A percentile compares a stretch with the other conserved stretches of the same genome.
phyloP scores from a whole-genome alignment of 2,888 invertebrate genomes.

The Luperina testacea region DNA sequence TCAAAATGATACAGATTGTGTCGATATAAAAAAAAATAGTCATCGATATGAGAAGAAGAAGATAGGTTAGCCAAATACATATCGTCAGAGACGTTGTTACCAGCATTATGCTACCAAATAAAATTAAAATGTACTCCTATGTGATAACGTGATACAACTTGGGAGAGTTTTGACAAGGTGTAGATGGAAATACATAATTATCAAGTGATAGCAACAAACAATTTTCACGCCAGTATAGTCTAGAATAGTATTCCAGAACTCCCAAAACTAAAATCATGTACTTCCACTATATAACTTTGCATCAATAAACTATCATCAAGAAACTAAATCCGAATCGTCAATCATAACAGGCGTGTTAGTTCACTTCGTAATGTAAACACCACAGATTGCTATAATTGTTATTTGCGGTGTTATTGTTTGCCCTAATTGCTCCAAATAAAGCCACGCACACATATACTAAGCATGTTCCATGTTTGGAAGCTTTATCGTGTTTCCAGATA shows the following conservation, averaged over 20 bases:
- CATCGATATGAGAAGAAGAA: no score
- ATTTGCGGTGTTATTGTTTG: constrained; percentile 13
- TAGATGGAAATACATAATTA: neutral
- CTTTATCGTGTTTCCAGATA: constrained; percentile 12
- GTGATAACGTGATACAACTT: neutral
- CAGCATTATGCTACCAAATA: neutral
- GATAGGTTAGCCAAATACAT: neutral
- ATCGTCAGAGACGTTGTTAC: no score
- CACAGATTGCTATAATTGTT: constrained; percentile 17
- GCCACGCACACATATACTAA: neutral
- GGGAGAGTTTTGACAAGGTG: no score
- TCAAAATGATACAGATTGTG: no score
- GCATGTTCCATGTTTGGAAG: constrained; percentile 9
- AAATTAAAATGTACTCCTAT: neutral
- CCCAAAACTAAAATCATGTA: neutral
- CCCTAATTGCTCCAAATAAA: constrained; percentile 27
- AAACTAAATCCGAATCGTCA: constrained; percentile 11
- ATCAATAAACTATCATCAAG: neutral
- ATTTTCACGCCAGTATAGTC: neutral
- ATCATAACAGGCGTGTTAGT: neutral
- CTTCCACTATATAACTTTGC: neutral
- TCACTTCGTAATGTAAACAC: constrained; percentile 14
- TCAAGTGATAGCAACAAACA: neutral
- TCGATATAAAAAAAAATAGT: no score
- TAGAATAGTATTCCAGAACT: neutral